Evolutionary conservation across 2,888 invertebrate genomes (phyloP), one percentile per base, ranked within the genome.

Genomic region (Cataglyphis rosenhaueri): DNA sequence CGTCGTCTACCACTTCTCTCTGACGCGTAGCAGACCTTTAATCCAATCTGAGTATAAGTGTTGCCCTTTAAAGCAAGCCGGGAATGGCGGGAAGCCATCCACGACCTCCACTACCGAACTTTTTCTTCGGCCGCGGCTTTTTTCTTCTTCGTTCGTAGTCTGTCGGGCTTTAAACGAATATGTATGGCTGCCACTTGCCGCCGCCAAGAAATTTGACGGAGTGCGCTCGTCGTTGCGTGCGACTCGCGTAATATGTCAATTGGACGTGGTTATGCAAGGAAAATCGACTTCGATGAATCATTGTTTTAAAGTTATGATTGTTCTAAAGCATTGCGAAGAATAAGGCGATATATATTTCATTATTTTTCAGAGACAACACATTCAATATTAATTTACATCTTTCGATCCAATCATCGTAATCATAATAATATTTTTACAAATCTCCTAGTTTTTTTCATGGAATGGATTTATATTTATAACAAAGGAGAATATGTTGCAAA

Each of bases 1-100:
- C 74, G 81, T 84, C 73, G 87, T 79, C 87, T 85, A 84, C 85
- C 89, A 82, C 79, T 86, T 82, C 65, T 64, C 81, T 73, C 86
- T 85, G 85, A 86, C 76, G 48, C 8, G 87, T 87, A 84, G 87
- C 90, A 91, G 92, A 92, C 92, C 92, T 92, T 93, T 92, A 92
- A 92, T 92, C 91, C 92, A 90, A 91, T 91, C 90, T 89, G 88
- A 87, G 88, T 88, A 87, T 88, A 90, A 89, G 85, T 86, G 74
- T 78, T 87, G 91, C 92, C 91, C 89, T 92, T 91, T 91, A 92
- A 92, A 91, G 88, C 91, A 70, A 79, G 78, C 70, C 18, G 70
- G 70, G 78, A 79, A 79, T 79, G 78, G 88, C 89, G 88, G 86
- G 88, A 86, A 86, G 68, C 83, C 82, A 74, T 79, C 79, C 78